Base-by-base conservation (phyloP, 2,113 vertebrate species). In the Grammomys dolichurus region DNA sequence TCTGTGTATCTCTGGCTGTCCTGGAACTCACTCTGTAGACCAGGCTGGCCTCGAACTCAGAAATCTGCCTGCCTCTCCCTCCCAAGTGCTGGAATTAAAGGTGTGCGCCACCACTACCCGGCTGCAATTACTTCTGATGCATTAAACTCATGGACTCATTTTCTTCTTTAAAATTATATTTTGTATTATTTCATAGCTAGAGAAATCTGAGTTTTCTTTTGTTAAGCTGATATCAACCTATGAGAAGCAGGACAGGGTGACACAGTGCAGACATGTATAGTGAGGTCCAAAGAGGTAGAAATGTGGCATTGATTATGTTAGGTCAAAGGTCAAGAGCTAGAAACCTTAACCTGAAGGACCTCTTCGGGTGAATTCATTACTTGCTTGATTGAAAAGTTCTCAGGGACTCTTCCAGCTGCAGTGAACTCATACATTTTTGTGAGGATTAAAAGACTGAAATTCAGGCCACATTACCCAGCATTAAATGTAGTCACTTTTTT, bases 351-450 rank as follows among this genome's bases (percentile, higher is more conserved):
- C 70, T 26, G 10, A 75, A 0, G 58, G 17, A 67, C 75, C 63
- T 54, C 36, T 4, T 36, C 19, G 3, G 19, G 26, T 60, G 16
- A 85, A 10, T 48, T 78, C 33, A 2, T 40, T 87, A 72, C n/a
- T 69, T 73, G 60, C 85, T 85, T 77, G 33, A 67, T n/a, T 26
- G 46, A 17, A 93, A 75, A 24, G 20, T 75, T 86, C 67, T 88
- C 51, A 76, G 14, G 17, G 19, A 65, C 84, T 43, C 90, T 88
- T 89, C 63, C 67, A 89, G 56, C 63, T 65, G 76, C 70, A 58
- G 4, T 65, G n/a, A 96, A 84, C 92, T 88, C 43, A 78, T 65
- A 40, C 26, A 60, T 90, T 56, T 70, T 91, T 97, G 63, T 92
- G 12, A 93, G 22, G 54, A 82, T 81, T 92, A 77, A 75, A n/a